phyloP scores from a whole-genome alignment of 2,113 vertebrate species.

The Planiliza haematocheilus region DNA sequence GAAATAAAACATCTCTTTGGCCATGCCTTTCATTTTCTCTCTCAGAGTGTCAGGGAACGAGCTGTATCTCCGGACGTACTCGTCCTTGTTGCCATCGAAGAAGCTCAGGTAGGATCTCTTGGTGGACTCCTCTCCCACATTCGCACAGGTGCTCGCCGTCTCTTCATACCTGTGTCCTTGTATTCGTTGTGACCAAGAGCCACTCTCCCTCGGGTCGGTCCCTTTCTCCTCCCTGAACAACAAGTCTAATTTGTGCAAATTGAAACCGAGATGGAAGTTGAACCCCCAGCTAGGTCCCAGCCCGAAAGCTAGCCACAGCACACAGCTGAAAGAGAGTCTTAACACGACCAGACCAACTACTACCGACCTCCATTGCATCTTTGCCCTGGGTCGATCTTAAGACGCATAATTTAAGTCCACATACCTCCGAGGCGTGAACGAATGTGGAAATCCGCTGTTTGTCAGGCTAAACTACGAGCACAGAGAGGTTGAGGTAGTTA shows the following conservation, averaged over 20 bases:
- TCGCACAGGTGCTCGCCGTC: constrained; percentile 60
- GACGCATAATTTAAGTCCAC: constrained; percentile 81
- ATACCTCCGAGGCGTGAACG: constrained; percentile 30
- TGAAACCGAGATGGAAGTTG: constrained; percentile 83
- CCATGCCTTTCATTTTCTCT: constrained; percentile 89
- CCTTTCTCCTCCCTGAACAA: constrained; percentile 70
- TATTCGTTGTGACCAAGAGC: constrained; percentile 75
- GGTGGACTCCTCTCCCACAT: constrained; percentile 54
- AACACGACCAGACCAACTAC: constrained; percentile 91
- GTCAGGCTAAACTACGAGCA: constrained; percentile 11
- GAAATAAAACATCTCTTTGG: constrained; percentile 95
- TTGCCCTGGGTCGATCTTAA: constrained; percentile 79
- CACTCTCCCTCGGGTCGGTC: constrained; percentile 4
- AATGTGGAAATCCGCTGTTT: constrained; percentile 6
- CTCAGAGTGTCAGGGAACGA: constrained; percentile 90
- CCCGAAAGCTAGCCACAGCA: constrained; percentile 88
- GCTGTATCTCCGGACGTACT: constrained; percentile 90
- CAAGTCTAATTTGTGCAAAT: constrained; percentile 79
- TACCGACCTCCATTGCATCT: constrained; percentile 97
- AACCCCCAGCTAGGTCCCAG: constrained; percentile 89
- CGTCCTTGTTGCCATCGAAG: constrained; percentile 83
- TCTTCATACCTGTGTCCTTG: constrained; percentile 57
- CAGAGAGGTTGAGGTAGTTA: constrained; percentile 1
- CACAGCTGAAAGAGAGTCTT: constrained; percentile 87
- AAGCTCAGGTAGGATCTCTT: constrained; percentile 80